These are phyloP conservation scores for Anhinga rufa DNA, from an alignment of 2,113 vertebrate species.

Conservation along the genomic window DNA sequence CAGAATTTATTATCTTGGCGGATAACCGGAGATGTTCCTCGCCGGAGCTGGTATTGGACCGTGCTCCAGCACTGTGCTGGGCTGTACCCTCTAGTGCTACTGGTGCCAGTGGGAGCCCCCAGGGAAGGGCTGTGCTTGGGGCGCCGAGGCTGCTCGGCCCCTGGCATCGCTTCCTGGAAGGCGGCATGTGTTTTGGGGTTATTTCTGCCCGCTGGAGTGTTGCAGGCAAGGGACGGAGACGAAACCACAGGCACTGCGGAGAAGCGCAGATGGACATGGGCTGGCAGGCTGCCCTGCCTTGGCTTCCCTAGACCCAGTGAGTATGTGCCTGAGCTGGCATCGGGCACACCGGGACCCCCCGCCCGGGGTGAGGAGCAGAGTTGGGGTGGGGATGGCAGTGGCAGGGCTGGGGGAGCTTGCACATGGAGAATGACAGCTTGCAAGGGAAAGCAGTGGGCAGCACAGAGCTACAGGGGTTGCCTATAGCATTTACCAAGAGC, in stretches of 20 bases:
- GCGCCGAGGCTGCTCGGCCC: accelerated
- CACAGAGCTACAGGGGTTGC: accelerated
- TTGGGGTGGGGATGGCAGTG: accelerated
- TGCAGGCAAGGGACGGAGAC: background rate
- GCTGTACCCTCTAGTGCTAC: background rate
- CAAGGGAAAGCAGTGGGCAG: background rate
- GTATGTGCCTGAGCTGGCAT: accelerated
- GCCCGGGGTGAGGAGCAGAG: background rate
- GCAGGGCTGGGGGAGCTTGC: background rate
- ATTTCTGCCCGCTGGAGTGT: background rate
- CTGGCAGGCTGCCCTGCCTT: background rate
- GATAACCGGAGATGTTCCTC: background rate
- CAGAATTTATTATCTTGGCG: constrained; percentile 3
- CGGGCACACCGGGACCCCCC: accelerated
- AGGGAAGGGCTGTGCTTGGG: accelerated
- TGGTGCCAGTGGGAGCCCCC: background rate
- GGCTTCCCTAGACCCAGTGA: background rate
- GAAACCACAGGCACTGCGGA: background rate
- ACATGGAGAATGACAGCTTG: accelerated
- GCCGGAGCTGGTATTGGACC: accelerated
- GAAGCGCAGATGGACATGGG: background rate
- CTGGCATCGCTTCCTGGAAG: background rate
- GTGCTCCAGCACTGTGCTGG: accelerated
- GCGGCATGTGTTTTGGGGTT: background rate
- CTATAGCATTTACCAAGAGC: background rate